Evolutionary conservation across 2,888 invertebrate genomes (phyloP).

Genomic region (Netelia inedita): DNA sequence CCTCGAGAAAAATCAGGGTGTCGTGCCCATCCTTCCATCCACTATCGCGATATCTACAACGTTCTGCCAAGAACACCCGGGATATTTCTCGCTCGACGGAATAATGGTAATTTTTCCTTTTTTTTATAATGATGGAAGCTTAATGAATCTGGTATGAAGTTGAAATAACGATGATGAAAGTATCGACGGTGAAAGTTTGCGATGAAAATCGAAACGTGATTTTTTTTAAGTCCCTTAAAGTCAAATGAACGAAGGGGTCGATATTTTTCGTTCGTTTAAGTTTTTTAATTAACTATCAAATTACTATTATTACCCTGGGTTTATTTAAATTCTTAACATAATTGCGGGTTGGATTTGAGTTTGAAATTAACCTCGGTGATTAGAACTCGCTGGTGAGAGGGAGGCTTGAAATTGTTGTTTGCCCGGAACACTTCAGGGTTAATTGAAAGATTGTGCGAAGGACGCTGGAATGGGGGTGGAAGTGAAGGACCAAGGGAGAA

Average conservation of each 20-base stretch:
- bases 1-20: constrained; percentile 36
- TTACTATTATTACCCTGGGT: no score
- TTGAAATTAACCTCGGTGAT: background rate
- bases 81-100: background rate
- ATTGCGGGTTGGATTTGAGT: background rate
- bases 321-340: no score
- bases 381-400: background rate
- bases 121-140: background rate
- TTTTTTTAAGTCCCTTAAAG: background rate
- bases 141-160: background rate
- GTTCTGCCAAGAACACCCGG: background rate
- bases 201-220: background rate
- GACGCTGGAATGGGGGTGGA: background rate
- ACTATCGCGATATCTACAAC: background rate
- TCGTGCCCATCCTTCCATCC: constrained; percentile 7
- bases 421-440: background rate
- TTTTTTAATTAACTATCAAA: no score
- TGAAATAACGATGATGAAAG: background rate
- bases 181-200: background rate
- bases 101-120: background rate
- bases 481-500: background rate
- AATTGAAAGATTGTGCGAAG: constrained; percentile 23
- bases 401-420: background rate
- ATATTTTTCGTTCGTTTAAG: no score
- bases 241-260: no score